Base-by-base conservation (phyloP, 2,888 invertebrate genomes). In the Lamellibrachia satsuma region DNA sequence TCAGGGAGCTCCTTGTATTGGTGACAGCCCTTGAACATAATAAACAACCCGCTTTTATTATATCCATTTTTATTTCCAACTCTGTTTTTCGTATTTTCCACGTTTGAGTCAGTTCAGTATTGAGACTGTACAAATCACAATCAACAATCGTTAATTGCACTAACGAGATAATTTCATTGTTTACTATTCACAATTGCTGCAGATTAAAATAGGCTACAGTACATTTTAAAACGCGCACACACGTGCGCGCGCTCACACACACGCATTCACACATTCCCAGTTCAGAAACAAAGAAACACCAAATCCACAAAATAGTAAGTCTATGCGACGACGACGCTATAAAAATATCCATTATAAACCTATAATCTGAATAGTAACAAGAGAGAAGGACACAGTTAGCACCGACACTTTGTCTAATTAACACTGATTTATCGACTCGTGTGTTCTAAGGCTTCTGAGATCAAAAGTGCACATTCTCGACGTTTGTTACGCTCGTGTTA, bases 181-280 rank as follows among this genome's bases (percentile, higher is more conserved):
- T 75, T n/a, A 75, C 75, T 75, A 75, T 75, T 75, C 75, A 75
- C 75, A 75, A 75, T 75, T 75, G 75, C 75, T 75, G 75, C 75
- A 75, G 75, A 75, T 75, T 75, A 75, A 75, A 75, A 75, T 75
- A 15, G 75, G 75, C 75, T 75, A 75, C 75, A 75, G 22, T 75
- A 75, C 22, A 75, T 6, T 22, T 4, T 75, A 75, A 75, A 39
- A 39, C 39, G 39, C 39, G 39, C 22, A 75, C 75, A 75, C 75
- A 75, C 22, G 75, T n/a, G 4, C 75, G 75, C 22, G 75, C 22
- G 75, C 6, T 4, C 75, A 75, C 75, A 75, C 75, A 22, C 75
- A 75, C 15, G 75, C 75, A 6, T 39, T 39, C 75, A 75, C 75
- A 75, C 75, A 75, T 11, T 75, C 75, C 75, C 15, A 75, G 75